Evolutionary conservation across 2,888 invertebrate genomes (phyloP).

Genomic region (Apodemia hepburni): DNA sequence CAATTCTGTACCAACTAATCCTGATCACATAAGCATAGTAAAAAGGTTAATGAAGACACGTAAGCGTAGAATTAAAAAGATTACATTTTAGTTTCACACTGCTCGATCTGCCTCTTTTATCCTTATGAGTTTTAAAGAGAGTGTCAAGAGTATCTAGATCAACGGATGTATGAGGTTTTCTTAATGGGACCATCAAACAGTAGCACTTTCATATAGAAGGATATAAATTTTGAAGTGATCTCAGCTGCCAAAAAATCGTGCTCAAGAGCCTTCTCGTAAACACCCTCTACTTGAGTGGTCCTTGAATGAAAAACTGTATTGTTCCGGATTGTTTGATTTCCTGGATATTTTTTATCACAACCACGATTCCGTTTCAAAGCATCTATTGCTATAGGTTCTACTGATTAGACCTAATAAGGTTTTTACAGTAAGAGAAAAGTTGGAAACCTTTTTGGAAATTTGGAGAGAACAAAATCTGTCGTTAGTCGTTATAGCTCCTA

Average conservation of each 20-base stretch:
- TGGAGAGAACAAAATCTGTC: too few species aligned
- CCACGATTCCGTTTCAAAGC: neutral
- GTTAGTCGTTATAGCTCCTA: too few species aligned
- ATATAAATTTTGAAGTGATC: constrained; percentile 30
- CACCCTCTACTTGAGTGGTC: constrained; percentile 31
- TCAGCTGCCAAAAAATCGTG: constrained; percentile 47
- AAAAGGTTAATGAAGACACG: too few species aligned
- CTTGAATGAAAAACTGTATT: constrained; percentile 30
- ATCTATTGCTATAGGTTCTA: neutral
- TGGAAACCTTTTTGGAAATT: too few species aligned
- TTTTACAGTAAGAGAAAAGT: neutral
- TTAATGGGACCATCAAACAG: constrained; percentile 28
- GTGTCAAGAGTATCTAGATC: neutral
- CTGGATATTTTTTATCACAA: neutral
- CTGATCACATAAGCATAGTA: too few species aligned
- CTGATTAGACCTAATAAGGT: neutral
- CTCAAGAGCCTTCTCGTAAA: constrained; percentile 43
- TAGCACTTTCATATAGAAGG: constrained; percentile 21
- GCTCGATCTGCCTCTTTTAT: neutral
- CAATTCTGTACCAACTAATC: too few species aligned
- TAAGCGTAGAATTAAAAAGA: too few species aligned
- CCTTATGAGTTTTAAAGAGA: neutral
- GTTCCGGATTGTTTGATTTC: constrained; percentile 21
- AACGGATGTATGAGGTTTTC: neutral
- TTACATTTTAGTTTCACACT: too few species aligned